A percentile compares a stretch with the other conserved stretches of the same genome.
These are phyloP conservation scores for Eumacrocentrus americanus DNA, from an alignment of 2,888 invertebrate species.

Conservation along the genomic window DNA sequence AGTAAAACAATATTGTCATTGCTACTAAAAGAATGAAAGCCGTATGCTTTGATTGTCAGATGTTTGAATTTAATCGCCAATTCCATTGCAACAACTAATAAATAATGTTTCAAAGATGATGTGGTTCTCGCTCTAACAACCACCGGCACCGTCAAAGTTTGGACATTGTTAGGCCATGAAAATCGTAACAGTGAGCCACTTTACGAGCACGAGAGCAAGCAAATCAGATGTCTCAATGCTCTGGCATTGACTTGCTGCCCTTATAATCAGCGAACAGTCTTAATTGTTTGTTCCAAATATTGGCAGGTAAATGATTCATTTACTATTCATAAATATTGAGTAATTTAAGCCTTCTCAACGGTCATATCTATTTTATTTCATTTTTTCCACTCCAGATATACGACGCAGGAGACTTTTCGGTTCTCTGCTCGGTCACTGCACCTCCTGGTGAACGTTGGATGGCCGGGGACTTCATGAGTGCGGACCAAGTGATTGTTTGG, in stretches of 20 bases:
- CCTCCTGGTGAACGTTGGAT: constrained; percentile 91
- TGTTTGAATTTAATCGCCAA: constrained; percentile 3
- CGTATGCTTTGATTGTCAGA: constrained; percentile 21
- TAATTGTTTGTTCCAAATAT: constrained; percentile 95
- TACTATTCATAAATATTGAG: too few relatives aligned
- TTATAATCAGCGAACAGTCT: constrained; percentile 94
- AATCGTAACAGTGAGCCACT: constrained; percentile 86
- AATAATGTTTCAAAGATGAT: constrained; percentile 75
- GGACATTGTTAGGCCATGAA: constrained; percentile 91
- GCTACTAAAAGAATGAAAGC: neutral
- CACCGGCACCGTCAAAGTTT: constrained; percentile 95
- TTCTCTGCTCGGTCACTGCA: constrained; percentile 90
- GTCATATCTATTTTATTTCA: too few relatives aligned
- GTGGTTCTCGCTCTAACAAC: constrained; percentile 94
- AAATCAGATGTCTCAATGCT: constrained; percentile 92
- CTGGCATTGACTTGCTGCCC: constrained; percentile 91
- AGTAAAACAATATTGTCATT: neutral
- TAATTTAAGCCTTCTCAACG: neutral
- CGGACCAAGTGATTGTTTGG: constrained; percentile 93
- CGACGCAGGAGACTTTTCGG: constrained; percentile 92
- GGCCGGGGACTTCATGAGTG: constrained; percentile 92
- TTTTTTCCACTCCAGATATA: constrained; percentile 65
- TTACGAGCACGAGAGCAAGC: constrained; percentile 97
- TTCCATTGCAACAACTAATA: constrained; percentile 15
- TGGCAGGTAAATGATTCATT: too few relatives aligned